These are phyloP conservation scores for Oscheius sp. DNA, from an alignment of 1,140 invertebrate species.

Conservation along the genomic window DNA sequence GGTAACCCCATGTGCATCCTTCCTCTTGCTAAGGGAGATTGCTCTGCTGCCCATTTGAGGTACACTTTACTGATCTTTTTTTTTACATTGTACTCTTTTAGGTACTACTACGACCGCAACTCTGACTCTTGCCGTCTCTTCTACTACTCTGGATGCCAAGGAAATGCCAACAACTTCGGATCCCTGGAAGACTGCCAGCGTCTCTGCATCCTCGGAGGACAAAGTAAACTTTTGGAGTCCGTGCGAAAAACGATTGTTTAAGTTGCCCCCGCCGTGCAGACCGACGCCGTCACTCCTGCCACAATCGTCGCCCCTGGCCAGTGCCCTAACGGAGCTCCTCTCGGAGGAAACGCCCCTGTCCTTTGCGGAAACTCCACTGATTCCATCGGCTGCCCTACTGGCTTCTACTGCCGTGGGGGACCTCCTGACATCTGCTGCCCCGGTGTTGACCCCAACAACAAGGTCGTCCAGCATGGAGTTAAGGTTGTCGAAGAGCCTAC, in stretches of 20 bases:
- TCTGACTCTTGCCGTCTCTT: slow-evolving; percentile 55
- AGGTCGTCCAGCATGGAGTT: not conserved
- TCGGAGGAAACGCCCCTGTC: slow-evolving; percentile 55
- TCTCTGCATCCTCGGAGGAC: slow-evolving; percentile 66
- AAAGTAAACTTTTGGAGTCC: too few species aligned
- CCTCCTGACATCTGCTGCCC: slow-evolving; percentile 60
- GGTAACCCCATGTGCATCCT: slow-evolving; percentile 49
- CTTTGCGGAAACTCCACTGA: slow-evolving; percentile 59
- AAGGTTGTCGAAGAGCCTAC: not conserved
- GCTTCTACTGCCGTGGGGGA: slow-evolving; percentile 53
- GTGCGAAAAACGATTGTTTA: not conserved
- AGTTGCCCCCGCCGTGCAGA: slow-evolving; percentile 25
- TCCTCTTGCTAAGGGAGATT: slow-evolving; percentile 46
- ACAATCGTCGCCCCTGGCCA: slow-evolving; percentile 52
- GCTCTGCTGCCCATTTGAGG: slow-evolving; percentile 44
- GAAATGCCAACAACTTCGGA: slow-evolving; percentile 61
- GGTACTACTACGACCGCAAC: slow-evolving; percentile 56
- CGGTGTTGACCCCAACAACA: slow-evolving; percentile 17
- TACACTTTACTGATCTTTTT: slow-evolving; percentile 10
- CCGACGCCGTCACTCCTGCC: slow-evolving; percentile 39
- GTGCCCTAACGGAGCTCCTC: slow-evolving; percentile 52
- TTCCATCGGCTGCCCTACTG: slow-evolving; percentile 57
- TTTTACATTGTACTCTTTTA: slow-evolving; percentile 9
- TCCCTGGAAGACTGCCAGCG: slow-evolving; percentile 74
- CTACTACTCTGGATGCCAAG: slow-evolving; percentile 58